Percentiles rank a stretch among this genome's conserved stretches.
These are phyloP conservation scores for Porites cylindrica DNA, from an alignment of 92 coral and sea anemone species.

Conservation along the genomic window DNA sequence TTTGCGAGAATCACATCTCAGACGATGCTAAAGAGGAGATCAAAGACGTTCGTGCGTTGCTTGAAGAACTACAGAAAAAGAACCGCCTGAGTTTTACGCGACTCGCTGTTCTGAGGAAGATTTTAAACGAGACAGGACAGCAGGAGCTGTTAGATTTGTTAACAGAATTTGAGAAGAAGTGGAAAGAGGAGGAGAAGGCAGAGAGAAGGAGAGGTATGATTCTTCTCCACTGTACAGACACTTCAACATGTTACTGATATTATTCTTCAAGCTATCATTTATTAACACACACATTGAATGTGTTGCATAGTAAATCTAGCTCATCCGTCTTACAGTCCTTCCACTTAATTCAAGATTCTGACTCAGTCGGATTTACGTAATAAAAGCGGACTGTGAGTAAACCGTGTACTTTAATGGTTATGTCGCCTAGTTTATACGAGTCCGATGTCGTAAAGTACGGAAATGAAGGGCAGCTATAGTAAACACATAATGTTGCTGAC, in stretches of 20 bases:
- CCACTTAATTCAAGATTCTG: too few species aligned
- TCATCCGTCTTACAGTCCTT: too few species aligned
- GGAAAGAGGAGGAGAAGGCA: not conserved
- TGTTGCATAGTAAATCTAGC: too few species aligned
- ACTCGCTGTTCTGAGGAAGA: not conserved
- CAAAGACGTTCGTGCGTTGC: not conserved
- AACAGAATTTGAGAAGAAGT: not conserved
- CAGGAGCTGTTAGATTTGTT: not conserved
- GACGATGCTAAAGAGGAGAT: not conserved
- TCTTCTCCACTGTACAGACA: not conserved
- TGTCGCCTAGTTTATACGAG: too few species aligned
- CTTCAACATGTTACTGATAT: not conserved
- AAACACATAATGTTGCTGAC: too few species aligned
- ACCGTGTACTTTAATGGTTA: too few species aligned
- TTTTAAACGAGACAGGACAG: not conserved
- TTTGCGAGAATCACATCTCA: not conserved
- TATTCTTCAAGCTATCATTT: not conserved
- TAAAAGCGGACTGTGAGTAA: too few species aligned
- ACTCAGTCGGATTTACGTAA: too few species aligned
- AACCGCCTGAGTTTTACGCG: not conserved
- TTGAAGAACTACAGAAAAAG: not conserved
- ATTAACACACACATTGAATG: too few species aligned
- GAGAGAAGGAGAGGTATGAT: not conserved
- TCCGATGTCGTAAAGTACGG: too few species aligned
- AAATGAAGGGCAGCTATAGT: too few species aligned